Percentiles rank a stretch among this genome's conserved stretches.
phyloP scores from a whole-genome alignment of 92 coral and sea anemone genomes.

The Actinostola sp. region DNA sequence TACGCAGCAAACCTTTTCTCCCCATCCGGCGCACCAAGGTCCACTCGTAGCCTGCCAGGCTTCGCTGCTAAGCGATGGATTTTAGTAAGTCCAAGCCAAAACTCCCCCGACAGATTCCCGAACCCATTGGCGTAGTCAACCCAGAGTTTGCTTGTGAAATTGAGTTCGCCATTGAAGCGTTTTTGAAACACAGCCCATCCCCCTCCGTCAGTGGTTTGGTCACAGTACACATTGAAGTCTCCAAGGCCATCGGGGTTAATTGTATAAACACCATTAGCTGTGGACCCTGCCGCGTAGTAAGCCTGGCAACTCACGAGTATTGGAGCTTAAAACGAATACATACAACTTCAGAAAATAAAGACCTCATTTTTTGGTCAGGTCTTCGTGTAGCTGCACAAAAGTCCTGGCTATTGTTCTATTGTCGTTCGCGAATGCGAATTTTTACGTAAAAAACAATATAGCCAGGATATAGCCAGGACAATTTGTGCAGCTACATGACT shows the following conservation, averaged over 20 bases:
- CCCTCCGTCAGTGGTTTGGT: constrained; percentile 68
- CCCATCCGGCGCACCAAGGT: constrained; percentile 67
- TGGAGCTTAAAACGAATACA: constrained; percentile 1
- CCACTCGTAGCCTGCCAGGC: constrained; percentile 60
- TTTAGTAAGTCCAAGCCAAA: constrained; percentile 76
- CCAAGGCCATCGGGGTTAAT: constrained; percentile 57
- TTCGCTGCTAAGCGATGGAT: constrained; percentile 59
- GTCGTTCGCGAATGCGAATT: too few relatives aligned
- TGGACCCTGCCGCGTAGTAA: constrained; percentile 48
- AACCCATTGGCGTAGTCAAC: constrained; percentile 56
- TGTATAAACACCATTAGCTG: constrained; percentile 51
- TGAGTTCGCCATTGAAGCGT: constrained; percentile 71
- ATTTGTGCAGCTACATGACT: too few relatives aligned
- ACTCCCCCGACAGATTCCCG: constrained; percentile 64
- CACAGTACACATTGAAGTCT: constrained; percentile 62
- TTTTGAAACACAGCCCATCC: constrained; percentile 77
- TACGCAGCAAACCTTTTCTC: constrained; percentile 58
- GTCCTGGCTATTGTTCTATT: too few relatives aligned
- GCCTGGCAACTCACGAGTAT: constrained; percentile 57
- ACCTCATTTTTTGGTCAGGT: not conserved
- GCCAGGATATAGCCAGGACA: too few relatives aligned
- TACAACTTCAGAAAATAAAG: not conserved
- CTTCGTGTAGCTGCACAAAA: too few relatives aligned
- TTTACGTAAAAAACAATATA: too few relatives aligned
- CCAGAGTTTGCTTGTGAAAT: constrained; percentile 46